Base-by-base conservation (phyloP, 2,888 invertebrate species). In the Palloptera scutellata region DNA sequence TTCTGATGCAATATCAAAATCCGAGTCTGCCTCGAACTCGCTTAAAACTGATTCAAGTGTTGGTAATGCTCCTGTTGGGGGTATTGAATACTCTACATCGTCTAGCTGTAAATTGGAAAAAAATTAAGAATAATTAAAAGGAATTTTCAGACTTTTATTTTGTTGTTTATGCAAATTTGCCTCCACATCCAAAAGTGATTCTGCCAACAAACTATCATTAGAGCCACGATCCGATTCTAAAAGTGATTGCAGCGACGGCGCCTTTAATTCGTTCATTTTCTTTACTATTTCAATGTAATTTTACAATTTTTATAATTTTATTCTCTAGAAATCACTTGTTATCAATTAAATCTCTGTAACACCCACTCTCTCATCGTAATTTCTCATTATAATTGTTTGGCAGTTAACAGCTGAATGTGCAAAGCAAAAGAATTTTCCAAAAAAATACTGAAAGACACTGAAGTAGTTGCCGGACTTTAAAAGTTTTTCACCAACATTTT, bases 21-120 rank as follows among this genome's bases (percentile, higher is more conserved):
- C 88, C 19, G 89, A 89, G 70, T 88, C 89, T 45, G 88, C 89
- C 75, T 90, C 90, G 76, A 89, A 87, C 81, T 93, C 93, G 85
- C 92, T 92, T 58, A 94, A 84, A 76, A 94, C 92, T 79, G 92
- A 93, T 83, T 94, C 94, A 75, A 95, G 84, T 0, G 94, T 91
- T 15, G 93, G 94, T 71, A 91, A 87, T 73, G 89, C 88, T 68
- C 90, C 91, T 66, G 92, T 88, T n/a, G 91, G 88, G 57, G 92
- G 92, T 78, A 94, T 90, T 74, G 92, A 91, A 85, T 91, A 94
- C 82, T 94, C 94, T 60, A 89, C 88, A 86, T 93, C 93, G 83
- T 94, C 93, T 73, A 94, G 86, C 93, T 54, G 20, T n/a, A 41
- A 55, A 57, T 58, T 42, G 12, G 52, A n/a, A 57, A 41, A 66